phyloP scores from a whole-genome alignment of 2,113 vertebrate genomes.

The Pedionomus torquatus region DNA sequence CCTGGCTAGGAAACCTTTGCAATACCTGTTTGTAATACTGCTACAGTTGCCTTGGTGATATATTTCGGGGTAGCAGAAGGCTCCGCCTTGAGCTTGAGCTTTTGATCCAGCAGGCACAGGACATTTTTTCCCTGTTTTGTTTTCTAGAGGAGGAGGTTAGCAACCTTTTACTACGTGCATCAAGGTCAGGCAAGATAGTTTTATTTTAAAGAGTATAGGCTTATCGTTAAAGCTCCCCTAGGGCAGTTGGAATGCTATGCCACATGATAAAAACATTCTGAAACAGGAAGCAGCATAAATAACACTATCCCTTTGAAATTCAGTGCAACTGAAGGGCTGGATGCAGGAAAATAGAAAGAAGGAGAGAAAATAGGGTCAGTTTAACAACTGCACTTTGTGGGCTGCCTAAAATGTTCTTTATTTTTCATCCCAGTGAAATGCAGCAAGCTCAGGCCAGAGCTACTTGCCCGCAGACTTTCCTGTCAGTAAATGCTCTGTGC shows the following conservation, averaged over 20 bases:
- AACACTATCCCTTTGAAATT: constrained; percentile 48
- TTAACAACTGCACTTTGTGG: constrained; percentile 56
- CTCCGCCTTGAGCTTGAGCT: constrained; percentile 34
- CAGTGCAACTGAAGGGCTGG: constrained; percentile 12
- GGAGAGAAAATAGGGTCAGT: constrained; percentile 45
- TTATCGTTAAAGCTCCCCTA: constrained; percentile 59
- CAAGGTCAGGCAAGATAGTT: constrained; percentile 67
- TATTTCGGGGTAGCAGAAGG: constrained; percentile 43
- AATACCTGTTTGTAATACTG: constrained; percentile 21
- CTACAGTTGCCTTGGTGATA: constrained; percentile 16
- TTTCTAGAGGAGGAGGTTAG: constrained; percentile 54
- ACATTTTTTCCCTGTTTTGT: constrained; percentile 57
- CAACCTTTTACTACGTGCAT: constrained; percentile 52
- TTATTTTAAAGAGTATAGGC: too few relatives aligned
- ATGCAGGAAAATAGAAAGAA: constrained; percentile 41
- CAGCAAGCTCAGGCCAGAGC: not conserved
- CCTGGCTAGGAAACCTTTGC: not conserved
- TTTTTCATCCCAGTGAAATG: constrained; percentile 42
- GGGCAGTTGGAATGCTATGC: constrained; percentile 29
- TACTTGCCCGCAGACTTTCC: constrained; percentile 53
- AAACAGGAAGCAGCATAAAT: constrained; percentile 36
- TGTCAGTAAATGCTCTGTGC: constrained; percentile 43
- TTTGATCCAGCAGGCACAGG: constrained; percentile 33
- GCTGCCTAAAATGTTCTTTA: constrained; percentile 17
- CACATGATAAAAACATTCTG: constrained; percentile 50